Base-by-base conservation (phyloP, 2,113 vertebrate species). In the Corythoichthys haematopterus region DNA sequence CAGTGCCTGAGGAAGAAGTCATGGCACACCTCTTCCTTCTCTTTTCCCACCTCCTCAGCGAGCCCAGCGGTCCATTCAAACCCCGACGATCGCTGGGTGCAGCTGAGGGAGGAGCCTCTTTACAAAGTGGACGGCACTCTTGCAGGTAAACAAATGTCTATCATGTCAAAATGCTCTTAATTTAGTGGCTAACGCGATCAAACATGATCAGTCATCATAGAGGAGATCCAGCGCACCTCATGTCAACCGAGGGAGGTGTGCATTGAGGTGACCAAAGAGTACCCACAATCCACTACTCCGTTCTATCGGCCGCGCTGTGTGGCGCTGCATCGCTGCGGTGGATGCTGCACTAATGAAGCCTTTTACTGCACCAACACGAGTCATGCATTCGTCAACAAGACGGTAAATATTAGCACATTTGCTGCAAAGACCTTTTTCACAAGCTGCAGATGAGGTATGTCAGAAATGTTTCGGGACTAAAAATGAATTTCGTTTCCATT, bases 241-340 rank as follows among this genome's bases (percentile, higher is more conserved):
- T 92, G 91, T 71, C 82, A 79, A 55, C 91, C 91, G 56, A 80
- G 91, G 76, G 90, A 92, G 69, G 89, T 90, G 65, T 91, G 89
- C 12, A 58, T 91, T 1, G 91, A 92, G 79, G 89, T 91, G 1
- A 57, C 86, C 43, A 91, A 90, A 70, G 91, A 92, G 62, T 86
- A 85, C 74, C 88, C 88, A 57, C 86, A 90, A 64, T 89, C 84
- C 83, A 88, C 84, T 75, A 89, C 82, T 65, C 84, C 86, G 14
- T 79, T 89, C 64, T 91, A 88, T 81, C 61, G 87, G 68, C 91
- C 91, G 37, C 87, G 80, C 58, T 92, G 91, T 1, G 88, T 91
- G 72, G 79, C 86, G 6, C 80, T 91, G 79, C 88, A 91, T 55
- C 88, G 91, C 14, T 92, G 91, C 4, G 88, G 90, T 0, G 91